Evolutionary conservation across 1,140 invertebrate genomes (phyloP), one percentile per base, ranked within the genome.

Genomic region (Drosophila orena): DNA sequence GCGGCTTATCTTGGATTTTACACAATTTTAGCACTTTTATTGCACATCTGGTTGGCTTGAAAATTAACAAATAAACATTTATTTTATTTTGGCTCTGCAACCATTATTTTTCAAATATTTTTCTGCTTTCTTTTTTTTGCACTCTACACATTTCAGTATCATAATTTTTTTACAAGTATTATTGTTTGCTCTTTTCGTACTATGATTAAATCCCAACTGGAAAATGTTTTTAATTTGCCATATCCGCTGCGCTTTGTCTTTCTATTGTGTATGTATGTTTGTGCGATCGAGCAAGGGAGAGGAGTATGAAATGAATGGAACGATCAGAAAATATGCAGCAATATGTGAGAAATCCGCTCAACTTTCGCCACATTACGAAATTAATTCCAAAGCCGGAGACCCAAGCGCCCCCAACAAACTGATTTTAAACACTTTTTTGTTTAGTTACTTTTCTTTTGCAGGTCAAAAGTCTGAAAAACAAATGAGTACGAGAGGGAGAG

Each of bases 351-450:
- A 68, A 37, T 14, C 37, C 46, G 55, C 64, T 49, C 52, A 88
- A 76, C 83, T 88, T 88, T 88, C 84, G 79, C 84, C 79, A 79
- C 84, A 88, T 88, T 89, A 88, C 76, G 84, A 88, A 89, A 89
- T 85, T 77, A 60, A 85, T 73, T 54, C 44, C 57, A 15, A 59
- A 68, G 55, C 30, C 46, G 37, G 55, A 47, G 44, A 44, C 58
- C 61, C 53, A 37, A 56, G 58, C 52, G 59, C 70, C 76, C 70
- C 46, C 62, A 72, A 66, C 61, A 22, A 52, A 52, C 56, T 11
- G 59, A 52, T 70, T 57, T 43, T 38, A 37, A 52, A 30, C 52
- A 38, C 43, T 60, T 43, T 47, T 73, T 55, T 54, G 59, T 70
- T 64, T 43, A 54, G 78, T 66, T 52, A 58, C 35, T 58, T 69